Conservation (phyloP, 2,888 invertebrate species). For the Acrobasis suavella region DNA sequence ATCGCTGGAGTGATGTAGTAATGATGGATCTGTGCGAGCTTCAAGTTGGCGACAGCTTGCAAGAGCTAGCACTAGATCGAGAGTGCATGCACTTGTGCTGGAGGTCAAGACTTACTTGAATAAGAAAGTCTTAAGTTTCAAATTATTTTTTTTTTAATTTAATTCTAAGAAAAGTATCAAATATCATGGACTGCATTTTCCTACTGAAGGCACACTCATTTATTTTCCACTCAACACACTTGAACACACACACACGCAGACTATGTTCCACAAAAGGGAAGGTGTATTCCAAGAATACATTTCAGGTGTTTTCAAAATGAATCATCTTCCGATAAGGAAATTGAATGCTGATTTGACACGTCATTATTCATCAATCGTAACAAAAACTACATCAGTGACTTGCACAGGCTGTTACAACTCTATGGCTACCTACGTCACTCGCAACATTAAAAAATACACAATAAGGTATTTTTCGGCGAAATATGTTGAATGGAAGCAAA, state of each 20-base stretch:
- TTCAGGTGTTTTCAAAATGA: not conserved
- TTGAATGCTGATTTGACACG: not conserved
- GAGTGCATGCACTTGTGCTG: too few relatives aligned
- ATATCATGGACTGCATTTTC: too few relatives aligned
- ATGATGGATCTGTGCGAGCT: too few relatives aligned
- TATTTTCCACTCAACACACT: too few relatives aligned
- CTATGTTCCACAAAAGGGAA: not conserved
- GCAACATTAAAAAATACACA: constrained; percentile 8
- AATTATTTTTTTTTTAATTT: too few relatives aligned
- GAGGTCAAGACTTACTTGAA: too few relatives aligned
- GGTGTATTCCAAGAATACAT: not conserved
- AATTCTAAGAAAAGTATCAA: too few relatives aligned
- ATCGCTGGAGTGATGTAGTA: too few relatives aligned
- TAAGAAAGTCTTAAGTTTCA: too few relatives aligned
- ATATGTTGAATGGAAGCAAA: constrained; percentile 34
- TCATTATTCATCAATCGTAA: constrained; percentile 12
- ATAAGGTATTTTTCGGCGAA: not conserved
- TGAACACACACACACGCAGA: rapidly evolving
- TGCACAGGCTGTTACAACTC: constrained; percentile 2
- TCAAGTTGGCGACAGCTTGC: too few relatives aligned
- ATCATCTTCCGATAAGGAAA: not conserved
- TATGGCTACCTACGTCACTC: not conserved
- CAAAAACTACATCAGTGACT: constrained; percentile 11
- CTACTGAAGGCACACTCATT: too few relatives aligned
- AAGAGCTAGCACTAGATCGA: too few relatives aligned